Base-by-base conservation (phyloP, 2,113 vertebrate species). In the Anolis carolinensis region DNA sequence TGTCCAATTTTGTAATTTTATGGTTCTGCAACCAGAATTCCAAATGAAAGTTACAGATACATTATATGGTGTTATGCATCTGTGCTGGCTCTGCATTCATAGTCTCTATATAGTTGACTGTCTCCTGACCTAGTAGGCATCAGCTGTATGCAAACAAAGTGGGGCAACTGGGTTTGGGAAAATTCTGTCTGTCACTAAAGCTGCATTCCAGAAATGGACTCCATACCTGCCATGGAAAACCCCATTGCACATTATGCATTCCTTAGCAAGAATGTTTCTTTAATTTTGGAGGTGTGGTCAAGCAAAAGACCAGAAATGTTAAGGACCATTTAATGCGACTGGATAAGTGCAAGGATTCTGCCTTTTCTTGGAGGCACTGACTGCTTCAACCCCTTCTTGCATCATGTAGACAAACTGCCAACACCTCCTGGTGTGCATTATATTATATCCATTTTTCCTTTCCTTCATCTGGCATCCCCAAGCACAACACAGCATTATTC, bases 221-320 rank as follows among this genome's bases (percentile, higher is more conserved):
- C 80, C 84, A 1, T 0, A 0, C 77, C 5, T 32, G 14, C 8
- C 16, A 14, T 52, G 13, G 0, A 21, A 50, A 36, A n/a, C n/a
- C 55, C 36, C 13, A 77, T 30, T 78, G n/a, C 8, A 55, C 34
- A 78, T 78, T 50, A 74, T 85, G 25, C 13, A 13, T 71, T 5
- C 5, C 21, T 73, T 74, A 14, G 30, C 36, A 21, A 14, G 74
- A 70, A 30, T 39, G 16, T 30, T 70, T 36, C 44, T 18, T 39
- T 50, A 32, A 30, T 50, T 55, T 63, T 34, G 63, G 44, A n/a
- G 18, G 16, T 13, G 1, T 50, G 50, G 25, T 65, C 20, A 62
- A 79, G 67, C 50, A 59, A 4, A 79, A 32, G 34, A 65, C 16
- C 20, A 65, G 39, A 27, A 34, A 13, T 11, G 70, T 11, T 10